These are phyloP conservation scores for Diprion similis DNA, from an alignment of 1,140 invertebrate species.

Conservation along the genomic window DNA sequence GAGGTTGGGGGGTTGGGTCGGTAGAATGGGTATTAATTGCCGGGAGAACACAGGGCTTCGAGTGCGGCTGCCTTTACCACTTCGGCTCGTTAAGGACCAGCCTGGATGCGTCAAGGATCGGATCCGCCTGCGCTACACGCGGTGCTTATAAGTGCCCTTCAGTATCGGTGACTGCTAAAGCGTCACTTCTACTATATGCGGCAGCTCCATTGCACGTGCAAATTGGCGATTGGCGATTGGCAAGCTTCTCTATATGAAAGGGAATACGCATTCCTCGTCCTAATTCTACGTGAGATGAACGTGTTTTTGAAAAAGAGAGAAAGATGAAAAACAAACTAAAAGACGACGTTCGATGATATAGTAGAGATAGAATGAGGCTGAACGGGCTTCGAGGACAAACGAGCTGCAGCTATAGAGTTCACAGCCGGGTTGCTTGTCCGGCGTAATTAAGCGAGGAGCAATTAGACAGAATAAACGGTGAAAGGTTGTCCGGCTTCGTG, in stretches of 20 bases:
- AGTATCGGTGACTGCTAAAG: not conserved
- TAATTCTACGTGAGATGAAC: not conserved
- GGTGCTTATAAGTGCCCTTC: not conserved
- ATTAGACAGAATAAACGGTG: constrained; percentile 11
- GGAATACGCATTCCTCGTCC: not conserved
- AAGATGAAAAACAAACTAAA: not conserved
- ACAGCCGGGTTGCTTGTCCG: not conserved
- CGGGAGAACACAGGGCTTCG: not conserved
- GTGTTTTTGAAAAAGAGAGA: not conserved
- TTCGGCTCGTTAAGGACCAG: not conserved
- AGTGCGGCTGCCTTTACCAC: not conserved
- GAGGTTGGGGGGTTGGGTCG: no score
- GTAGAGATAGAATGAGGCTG: no score
- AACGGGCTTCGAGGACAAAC: no score
- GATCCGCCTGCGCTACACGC: not conserved
- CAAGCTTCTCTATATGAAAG: not conserved
- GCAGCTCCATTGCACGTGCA: not conserved
- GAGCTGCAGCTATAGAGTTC: no score
- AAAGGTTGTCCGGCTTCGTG: constrained; percentile 3
- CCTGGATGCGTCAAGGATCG: not conserved
- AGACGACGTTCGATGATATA: no score
- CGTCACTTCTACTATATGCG: not conserved
- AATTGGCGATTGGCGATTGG: not conserved
- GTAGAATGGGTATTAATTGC: not conserved
- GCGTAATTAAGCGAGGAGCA: constrained; percentile 7